phyloP scores from a whole-genome alignment of 2,888 invertebrate species.

The Drosophila neonasuta region DNA sequence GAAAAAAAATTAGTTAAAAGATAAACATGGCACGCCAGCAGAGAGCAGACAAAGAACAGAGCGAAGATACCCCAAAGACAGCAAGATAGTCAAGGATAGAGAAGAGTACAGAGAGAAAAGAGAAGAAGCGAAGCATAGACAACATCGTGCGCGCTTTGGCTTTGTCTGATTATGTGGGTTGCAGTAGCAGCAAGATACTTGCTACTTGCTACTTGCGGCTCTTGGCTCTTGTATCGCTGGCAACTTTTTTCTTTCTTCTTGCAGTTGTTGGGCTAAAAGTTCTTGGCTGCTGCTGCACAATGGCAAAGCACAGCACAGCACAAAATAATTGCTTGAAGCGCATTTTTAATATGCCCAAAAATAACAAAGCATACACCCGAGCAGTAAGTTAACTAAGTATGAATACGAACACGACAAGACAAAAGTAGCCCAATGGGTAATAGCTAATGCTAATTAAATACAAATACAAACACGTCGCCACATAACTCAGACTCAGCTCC shows the following conservation, averaged over 20 bases:
- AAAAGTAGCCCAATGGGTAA: constrained; percentile 11
- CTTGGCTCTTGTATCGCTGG: constrained; percentile 33
- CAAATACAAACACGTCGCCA: constrained; percentile 75
- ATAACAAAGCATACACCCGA: constrained; percentile 50
- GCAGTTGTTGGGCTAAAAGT: constrained; percentile 39
- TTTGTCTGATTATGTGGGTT: constrained; percentile 76
- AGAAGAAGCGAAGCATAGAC: neutral
- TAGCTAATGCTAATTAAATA: constrained; percentile 71
- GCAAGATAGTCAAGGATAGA: constrained; percentile 1
- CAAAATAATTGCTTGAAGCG: constrained; percentile 72
- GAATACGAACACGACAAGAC: constrained; percentile 13
- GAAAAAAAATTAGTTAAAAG: constrained; percentile 77
- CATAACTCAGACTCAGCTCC: constrained; percentile 66
- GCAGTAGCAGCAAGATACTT: constrained; percentile 64
- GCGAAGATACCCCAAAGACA: constrained; percentile 14
- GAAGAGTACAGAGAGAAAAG: neutral
- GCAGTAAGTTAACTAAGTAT: constrained; percentile 15
- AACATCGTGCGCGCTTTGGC: constrained; percentile 58
- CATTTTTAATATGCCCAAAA: constrained; percentile 71
- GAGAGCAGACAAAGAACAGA: constrained; percentile 59
- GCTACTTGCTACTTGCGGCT: constrained; percentile 53
- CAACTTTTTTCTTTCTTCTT: constrained; percentile 42
- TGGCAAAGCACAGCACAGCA: constrained; percentile 56
- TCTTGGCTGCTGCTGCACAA: constrained; percentile 55
- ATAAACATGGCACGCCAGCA: constrained; percentile 75